Percentiles rank a stretch among this genome's conserved stretches.
Evolutionary conservation across 1,140 invertebrate genomes (phyloP).

Genomic region (Habropoda laboriosa): DNA sequence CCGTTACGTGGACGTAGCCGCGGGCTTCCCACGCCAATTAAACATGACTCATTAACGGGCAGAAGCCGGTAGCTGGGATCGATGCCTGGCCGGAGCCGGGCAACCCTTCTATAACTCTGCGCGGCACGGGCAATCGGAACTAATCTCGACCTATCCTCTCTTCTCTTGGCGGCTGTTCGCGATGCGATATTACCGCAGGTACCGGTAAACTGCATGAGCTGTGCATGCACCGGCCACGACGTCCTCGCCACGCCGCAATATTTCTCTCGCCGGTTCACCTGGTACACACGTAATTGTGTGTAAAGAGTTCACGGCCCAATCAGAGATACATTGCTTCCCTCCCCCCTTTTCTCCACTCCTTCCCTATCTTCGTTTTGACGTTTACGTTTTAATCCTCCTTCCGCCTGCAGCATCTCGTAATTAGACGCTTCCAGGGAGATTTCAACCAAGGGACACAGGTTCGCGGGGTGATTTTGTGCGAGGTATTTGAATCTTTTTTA

Average conservation of each 20-base stretch:
- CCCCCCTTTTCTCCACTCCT: too few relatives aligned
- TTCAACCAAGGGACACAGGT: not conserved
- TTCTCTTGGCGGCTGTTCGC: slow-evolving; percentile 55
- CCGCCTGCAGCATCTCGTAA: not conserved
- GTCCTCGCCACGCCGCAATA: slow-evolving; percentile 32
- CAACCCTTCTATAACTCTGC: slow-evolving; percentile 76
- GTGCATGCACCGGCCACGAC: slow-evolving; percentile 23
- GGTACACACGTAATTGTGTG: slow-evolving; percentile 41
- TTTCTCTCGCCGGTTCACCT: slow-evolving; percentile 52
- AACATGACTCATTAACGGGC: slow-evolving; percentile 82
- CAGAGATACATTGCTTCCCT: not conserved
- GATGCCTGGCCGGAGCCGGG: slow-evolving; percentile 69
- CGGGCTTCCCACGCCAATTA: slow-evolving; percentile 82
- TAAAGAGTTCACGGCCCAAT: slow-evolving; percentile 33
- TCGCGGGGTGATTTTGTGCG: too few relatives aligned
- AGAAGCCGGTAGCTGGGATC: slow-evolving; percentile 74
- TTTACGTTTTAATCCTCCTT: slow-evolving; percentile 52
- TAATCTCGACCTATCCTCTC: slow-evolving; percentile 75
- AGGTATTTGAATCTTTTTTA: too few relatives aligned
- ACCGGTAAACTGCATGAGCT: slow-evolving; percentile 41
- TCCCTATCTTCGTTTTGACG: slow-evolving; percentile 20
- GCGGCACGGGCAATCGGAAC: slow-evolving; percentile 77
- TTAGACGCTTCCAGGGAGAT: slow-evolving; percentile 6
- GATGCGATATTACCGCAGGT: slow-evolving; percentile 62
- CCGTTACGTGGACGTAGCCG: slow-evolving; percentile 77